Evolutionary conservation across 2,888 invertebrate species (phyloP), one percentile per base, ranked within the genome.

Genomic region (Bembecia ichneumoniformis): DNA sequence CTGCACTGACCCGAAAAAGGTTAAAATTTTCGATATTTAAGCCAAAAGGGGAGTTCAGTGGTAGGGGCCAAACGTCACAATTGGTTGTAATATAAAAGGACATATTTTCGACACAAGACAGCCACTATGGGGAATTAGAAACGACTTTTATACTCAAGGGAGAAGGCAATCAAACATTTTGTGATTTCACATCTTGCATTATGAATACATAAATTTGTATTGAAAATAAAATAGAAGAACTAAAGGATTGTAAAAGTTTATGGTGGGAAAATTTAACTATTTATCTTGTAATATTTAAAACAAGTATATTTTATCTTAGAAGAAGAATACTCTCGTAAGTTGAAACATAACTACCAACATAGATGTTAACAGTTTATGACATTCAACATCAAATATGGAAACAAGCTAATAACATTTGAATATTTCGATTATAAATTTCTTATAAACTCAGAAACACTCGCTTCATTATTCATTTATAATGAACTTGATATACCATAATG

Each of bases 1-100:
- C 20, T 20, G 7, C 20, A 20, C 20, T 20, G 7, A 20, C 20
- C 20, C 56, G 66, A 57, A 47, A 51, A 52, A 50, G 67, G 66
- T 73, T 71, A 76, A 76, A 77, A 78, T 74, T 78, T 75, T 69
- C 63, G 65, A 71, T 68, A 63, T 67, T 65, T 60, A 62, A 60
- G 70, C 64, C 64, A 64, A 63, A 68, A 70, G 71, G 74, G 77
- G 74, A 68, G 67, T 62, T 52, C 59, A 50, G 60, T 55, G 59
- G 58, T 63, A 65, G 74, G 75, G 77, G 64, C 72, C 64, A 70
- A 71, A 68, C 68, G 60, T 66, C 66, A 64, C 74, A 71, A 77
- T 74, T 67, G 73, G 66, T 66, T 61, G 62, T 62, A 20, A 63
- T 70, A 71, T 71, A 77, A 72, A 70, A 71, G 70, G 68, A 74